These are phyloP conservation scores for Alectoris magna DNA, from an alignment of 2,797 vertebrate species.

Conservation along the genomic window DNA sequence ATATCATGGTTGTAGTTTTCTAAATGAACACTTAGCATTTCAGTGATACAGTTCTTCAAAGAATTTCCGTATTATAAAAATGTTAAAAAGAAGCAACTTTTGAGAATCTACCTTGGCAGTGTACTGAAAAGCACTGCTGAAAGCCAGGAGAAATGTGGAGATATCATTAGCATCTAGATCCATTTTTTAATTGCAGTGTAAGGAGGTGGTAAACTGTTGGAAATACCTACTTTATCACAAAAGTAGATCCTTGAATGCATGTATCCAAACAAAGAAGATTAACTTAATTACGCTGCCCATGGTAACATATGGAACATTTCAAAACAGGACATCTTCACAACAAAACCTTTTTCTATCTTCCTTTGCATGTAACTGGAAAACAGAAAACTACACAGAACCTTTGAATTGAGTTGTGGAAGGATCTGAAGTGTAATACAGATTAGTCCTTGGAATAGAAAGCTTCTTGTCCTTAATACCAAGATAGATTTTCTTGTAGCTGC, in stretches of 20 bases:
- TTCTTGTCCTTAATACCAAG: not conserved
- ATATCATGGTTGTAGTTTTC: not conserved
- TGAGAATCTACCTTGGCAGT: not conserved
- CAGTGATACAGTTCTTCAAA: not conserved
- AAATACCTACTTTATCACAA: not conserved
- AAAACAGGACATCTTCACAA: not conserved
- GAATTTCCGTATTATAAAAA: not conserved
- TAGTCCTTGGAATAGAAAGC: not conserved
- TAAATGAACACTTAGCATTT: not conserved
- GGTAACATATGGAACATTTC: not conserved
- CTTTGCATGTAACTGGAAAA: not conserved
- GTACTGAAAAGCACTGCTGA: not conserved
- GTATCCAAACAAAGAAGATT: not conserved
- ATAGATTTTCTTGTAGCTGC: not conserved
- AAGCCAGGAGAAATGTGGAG: accelerated
- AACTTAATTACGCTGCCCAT: not conserved
- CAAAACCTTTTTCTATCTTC: not conserved
- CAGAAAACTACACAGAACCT: not conserved
- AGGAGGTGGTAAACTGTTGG: not conserved
- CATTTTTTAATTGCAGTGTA: not conserved
- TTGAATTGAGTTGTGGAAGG: not conserved
- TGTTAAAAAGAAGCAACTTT: not conserved
- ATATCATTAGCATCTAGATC: not conserved
- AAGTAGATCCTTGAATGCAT: not conserved
- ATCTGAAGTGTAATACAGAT: not conserved